A percentile compares a stretch with the other conserved stretches of the same genome.
phyloP scores from a whole-genome alignment of 2,113 vertebrate genomes.

The Sebastes schlegelii region DNA sequence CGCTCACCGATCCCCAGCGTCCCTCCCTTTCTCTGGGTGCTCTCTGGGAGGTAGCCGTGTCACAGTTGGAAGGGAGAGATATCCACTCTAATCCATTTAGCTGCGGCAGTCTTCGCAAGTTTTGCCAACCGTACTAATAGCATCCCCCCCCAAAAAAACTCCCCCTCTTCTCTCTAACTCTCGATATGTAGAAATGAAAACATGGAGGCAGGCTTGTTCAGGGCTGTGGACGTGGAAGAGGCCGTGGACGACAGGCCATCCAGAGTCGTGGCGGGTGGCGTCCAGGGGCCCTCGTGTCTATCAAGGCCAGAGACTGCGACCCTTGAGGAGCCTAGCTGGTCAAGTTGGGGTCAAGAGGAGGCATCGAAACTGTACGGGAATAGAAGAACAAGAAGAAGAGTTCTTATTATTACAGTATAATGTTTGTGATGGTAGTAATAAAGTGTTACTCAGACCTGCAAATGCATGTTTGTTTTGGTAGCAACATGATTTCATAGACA shows the following conservation, averaged over 20 bases:
- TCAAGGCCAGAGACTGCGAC: constrained; percentile 62
- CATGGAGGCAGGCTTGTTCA: constrained; percentile 72
- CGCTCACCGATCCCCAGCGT: constrained; percentile 7
- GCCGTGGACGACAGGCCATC: constrained; percentile 49
- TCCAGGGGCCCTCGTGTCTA: constrained; percentile 38
- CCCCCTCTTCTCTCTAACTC: constrained; percentile 24
- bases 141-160: background rate
- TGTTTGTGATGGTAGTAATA: background rate
- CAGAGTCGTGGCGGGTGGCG: constrained; percentile 38
- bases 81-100: constrained; percentile 52
- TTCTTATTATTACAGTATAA: background rate
- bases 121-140: constrained; percentile 24
- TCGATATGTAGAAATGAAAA: constrained; percentile 73
- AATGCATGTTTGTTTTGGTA: background rate
- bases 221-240: constrained; percentile 63
- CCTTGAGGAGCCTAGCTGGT: constrained; percentile 45
- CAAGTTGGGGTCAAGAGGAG: constrained; percentile 81
- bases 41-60: constrained; percentile 72
- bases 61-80: constrained; percentile 70
- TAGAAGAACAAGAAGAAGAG: constrained; percentile 3
- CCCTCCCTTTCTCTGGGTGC: constrained; percentile 35
- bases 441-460: background rate
- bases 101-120: constrained; percentile 54
- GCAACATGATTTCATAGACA: background rate
- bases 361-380: constrained; percentile 78